Percentiles rank a stretch among this genome's conserved stretches.
Conservation (phyloP, 1,140 invertebrate species). For the Ptiloglossa arizonensis region DNA sequence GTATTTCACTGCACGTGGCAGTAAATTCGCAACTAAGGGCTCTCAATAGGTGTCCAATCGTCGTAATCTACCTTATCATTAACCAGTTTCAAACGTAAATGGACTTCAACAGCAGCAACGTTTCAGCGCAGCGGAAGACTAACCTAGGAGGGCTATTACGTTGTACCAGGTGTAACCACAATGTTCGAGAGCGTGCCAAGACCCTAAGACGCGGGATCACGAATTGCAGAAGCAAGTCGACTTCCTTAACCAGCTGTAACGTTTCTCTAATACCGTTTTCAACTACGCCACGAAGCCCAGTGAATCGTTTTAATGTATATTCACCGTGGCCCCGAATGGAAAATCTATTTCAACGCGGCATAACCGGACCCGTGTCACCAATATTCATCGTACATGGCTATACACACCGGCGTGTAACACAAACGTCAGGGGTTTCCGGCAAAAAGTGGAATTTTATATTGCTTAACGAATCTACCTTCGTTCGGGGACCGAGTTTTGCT, state of each 20-base stretch:
- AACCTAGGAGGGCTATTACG: slow-evolving; percentile 40
- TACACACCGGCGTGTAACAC: neutral
- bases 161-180: slow-evolving; percentile 41
- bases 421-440: slow-evolving; percentile 23
- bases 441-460: slow-evolving; percentile 30
- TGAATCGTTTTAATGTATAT: slow-evolving; percentile 69
- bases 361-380: slow-evolving; percentile 65
- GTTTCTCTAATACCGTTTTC: slow-evolving; percentile 71
- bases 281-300: slow-evolving; percentile 59
- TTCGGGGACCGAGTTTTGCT: slow-evolving; percentile 5
- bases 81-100: slow-evolving; percentile 1
- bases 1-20: neutral
- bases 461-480: slow-evolving; percentile 23
- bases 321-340: slow-evolving; percentile 65
- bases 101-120: slow-evolving; percentile 7
- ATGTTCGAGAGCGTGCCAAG: slow-evolving; percentile 53
- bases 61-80: slow-evolving; percentile 7
- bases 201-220: slow-evolving; percentile 61
- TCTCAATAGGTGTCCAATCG: neutral
- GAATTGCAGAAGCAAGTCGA: slow-evolving; percentile 43
- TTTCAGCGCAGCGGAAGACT: neutral
- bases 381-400: slow-evolving; percentile 58
- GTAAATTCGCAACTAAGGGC: neutral
- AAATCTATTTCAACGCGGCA: slow-evolving; percentile 64
- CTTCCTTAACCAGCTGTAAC: slow-evolving; percentile 56